A percentile compares a stretch with the other conserved stretches of the same genome.
Conservation (phyloP, 2,797 vertebrate species). For the Poeciliopsis infans region DNA sequence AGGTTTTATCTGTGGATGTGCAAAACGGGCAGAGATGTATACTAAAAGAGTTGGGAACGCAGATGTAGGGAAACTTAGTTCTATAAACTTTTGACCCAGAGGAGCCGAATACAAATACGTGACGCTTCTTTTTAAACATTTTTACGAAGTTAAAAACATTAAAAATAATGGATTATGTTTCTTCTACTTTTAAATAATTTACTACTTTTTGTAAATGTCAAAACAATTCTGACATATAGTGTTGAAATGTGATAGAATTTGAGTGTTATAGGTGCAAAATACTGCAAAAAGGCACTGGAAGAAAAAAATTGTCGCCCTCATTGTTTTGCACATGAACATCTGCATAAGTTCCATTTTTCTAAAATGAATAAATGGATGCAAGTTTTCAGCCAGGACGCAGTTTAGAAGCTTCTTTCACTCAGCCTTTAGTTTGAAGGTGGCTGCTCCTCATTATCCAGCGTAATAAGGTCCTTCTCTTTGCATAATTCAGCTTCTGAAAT, state of each 20-base stretch:
- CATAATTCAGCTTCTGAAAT: slow-evolving; percentile 25
- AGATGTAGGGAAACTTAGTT: not conserved
- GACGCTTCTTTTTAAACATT: no score
- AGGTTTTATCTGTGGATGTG: not conserved
- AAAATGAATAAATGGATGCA: not conserved
- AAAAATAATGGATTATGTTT: not conserved
- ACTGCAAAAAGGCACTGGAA: not conserved
- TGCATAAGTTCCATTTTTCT: not conserved
- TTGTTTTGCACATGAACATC: not conserved
- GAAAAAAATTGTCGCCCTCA: not conserved
- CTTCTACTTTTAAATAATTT: not conserved
- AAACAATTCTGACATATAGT: not conserved
- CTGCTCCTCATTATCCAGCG: slow-evolving; percentile 16
- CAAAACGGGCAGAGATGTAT: not conserved
- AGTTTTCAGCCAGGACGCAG: not conserved
- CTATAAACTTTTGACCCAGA: not conserved
- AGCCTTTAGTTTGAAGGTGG: not conserved
- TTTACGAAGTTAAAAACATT: not conserved
- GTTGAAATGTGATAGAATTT: not conserved
- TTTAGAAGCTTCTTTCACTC: not conserved
- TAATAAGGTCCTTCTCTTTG: slow-evolving; percentile 36
- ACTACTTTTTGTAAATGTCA: not conserved
- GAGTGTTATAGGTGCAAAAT: not conserved
- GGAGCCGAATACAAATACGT: not conserved
- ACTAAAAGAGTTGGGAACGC: not conserved